Evolutionary conservation across 2,797 vertebrate species (phyloP), one percentile per base, ranked within the genome.

Genomic region (Hyperoplus immaculatus): DNA sequence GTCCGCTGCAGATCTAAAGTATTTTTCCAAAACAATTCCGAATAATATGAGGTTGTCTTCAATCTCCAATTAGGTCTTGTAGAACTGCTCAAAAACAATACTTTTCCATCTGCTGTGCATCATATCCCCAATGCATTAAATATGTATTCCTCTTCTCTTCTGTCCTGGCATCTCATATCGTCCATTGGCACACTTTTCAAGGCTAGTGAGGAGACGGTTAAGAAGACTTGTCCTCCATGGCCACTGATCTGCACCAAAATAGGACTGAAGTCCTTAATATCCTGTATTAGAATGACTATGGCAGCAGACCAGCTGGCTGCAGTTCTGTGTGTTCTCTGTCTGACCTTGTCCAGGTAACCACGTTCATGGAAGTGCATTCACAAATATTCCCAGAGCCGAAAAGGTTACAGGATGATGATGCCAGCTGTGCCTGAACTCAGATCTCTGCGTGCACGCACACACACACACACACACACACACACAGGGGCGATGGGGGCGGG

Each of bases 341-440:
- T 85, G 73, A 83, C 84, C 83, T 88, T 82, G 80, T 85, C 39
- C 63, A 82, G 77, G 78, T 84, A 50, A 54, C 70, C 66, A 41
- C 29, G 50, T 47, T 63, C 39, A 69, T 50, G 18, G n/a, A 21
- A 58, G 29, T 72, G 53, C 41, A 21, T 77, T 70, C 63, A 64
- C n/a, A 68, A 77, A 80, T 50, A 41, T 68, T 46, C 55, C 56
- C 66, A 70, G 18, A 77, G 43, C 4, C 66, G 81, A 84, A 76
- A 78, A 82, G 77, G 80, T 86, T 86, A 78, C 50, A 69, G 62
- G 77, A 88, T 77, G 54, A 85, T 64, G 71, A 74, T 74, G 76
- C 88, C 82, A 88, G 87, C 87, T 89, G 83, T 89, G 88, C 64
- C 60, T 80, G 50, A 84, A 76, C 75, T 69, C 78, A 59, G 45